Evolutionary conservation across 1,140 invertebrate species (phyloP).

Genomic region (Belonocnema kinseyi): DNA sequence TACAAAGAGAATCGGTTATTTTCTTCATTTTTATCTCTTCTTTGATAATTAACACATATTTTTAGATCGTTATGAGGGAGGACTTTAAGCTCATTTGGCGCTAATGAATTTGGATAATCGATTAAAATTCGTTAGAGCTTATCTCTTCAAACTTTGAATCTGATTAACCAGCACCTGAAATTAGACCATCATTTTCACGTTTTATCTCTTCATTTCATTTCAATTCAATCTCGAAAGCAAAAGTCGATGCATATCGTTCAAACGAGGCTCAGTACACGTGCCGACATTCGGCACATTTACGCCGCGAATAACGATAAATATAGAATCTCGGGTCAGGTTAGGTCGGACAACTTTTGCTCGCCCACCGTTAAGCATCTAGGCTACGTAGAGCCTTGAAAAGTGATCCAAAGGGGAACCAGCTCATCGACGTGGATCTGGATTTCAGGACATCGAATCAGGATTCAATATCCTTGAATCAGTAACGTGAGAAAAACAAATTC

Average conservation of each 20-base stretch:
- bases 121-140: too few species aligned
- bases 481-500: neutral
- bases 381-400: slow-evolving; percentile 12
- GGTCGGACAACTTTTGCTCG: slow-evolving; percentile 29
- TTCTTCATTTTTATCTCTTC: too few species aligned
- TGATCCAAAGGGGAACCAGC: neutral
- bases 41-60: too few species aligned
- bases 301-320: slow-evolving; percentile 37
- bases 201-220: slow-evolving; percentile 7
- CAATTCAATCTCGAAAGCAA: slow-evolving; percentile 21
- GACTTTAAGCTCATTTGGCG: too few species aligned
- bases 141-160: too few species aligned
- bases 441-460: neutral
- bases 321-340: slow-evolving; percentile 37
- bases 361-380: slow-evolving; percentile 25
- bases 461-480: neutral
- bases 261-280: slow-evolving; percentile 13
- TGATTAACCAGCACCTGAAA: too few species aligned
- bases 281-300: slow-evolving; percentile 35
- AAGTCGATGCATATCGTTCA: slow-evolving; percentile 7
- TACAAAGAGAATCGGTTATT: neutral
- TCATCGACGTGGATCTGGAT: slow-evolving; percentile 25
- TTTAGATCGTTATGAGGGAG: too few species aligned
- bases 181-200: neutral
- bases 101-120: too few species aligned